These are phyloP conservation scores for Naso thynnoides DNA, from an alignment of 2,797 vertebrate species.

Conservation along the genomic window DNA sequence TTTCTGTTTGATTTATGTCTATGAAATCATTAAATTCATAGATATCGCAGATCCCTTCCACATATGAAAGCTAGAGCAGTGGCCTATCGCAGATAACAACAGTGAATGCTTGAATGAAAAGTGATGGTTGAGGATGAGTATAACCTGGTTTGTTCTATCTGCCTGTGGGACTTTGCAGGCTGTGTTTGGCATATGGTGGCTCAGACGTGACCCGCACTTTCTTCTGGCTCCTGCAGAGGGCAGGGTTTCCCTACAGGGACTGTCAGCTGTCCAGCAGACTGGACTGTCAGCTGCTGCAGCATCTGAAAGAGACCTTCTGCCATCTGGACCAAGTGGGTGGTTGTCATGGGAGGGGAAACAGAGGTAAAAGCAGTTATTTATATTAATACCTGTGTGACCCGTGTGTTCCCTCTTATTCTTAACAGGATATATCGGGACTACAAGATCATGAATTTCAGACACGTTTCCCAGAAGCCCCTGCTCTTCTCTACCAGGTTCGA, in stretches of 20 bases:
- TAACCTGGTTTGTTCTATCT: slow-evolving; percentile 1
- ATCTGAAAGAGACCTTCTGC: slow-evolving; percentile 96
- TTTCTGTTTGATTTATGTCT: neutral
- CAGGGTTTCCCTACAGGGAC: slow-evolving; percentile 96
- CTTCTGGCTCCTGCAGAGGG: slow-evolving; percentile 97
- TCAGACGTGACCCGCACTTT: slow-evolving; percentile 95
- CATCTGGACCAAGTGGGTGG: slow-evolving; percentile 93
- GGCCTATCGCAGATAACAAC: neutral
- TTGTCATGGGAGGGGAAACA: neutral
- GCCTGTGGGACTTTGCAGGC: slow-evolving; percentile 76
- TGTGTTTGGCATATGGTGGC: slow-evolving; percentile 95
- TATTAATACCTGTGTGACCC: neutral
- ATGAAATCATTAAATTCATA: neutral
- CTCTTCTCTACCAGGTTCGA: slow-evolving; percentile 93
- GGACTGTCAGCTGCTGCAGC: slow-evolving; percentile 94
- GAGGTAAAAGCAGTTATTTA: neutral
- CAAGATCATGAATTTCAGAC: slow-evolving; percentile 98
- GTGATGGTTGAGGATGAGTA: neutral
- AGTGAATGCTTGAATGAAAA: neutral
- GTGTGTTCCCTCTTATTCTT: neutral
- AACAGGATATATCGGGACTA: slow-evolving; percentile 95
- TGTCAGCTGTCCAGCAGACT: slow-evolving; percentile 92
- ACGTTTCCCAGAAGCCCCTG: slow-evolving; percentile 93
- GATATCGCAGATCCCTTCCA: neutral
- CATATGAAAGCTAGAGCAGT: neutral